Percentiles rank a stretch among this genome's conserved stretches.
Evolutionary conservation across 2,113 vertebrate species (phyloP).

Genomic region (Elgaria multicarinata): DNA sequence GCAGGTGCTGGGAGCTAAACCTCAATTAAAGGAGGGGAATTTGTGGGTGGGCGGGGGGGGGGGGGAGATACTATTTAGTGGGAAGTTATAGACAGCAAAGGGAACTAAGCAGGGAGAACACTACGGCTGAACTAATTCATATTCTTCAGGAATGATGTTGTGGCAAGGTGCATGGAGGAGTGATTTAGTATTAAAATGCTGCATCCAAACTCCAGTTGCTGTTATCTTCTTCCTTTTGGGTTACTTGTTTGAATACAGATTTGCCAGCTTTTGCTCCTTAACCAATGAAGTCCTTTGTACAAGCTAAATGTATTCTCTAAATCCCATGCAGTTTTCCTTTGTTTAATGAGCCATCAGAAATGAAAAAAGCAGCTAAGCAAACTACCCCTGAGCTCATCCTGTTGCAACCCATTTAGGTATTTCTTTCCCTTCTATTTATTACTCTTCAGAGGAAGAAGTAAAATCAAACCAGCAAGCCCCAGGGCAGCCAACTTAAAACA

Average conservation of each 20-base stretch:
- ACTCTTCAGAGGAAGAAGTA: conserved; percentile 12
- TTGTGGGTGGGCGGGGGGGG: background rate
- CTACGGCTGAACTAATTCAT: background rate
- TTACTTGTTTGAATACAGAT: background rate
- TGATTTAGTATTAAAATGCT: background rate
- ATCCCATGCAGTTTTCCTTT: conserved; percentile 47
- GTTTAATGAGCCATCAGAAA: conserved; percentile 22
- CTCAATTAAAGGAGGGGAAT: background rate
- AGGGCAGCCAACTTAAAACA: conserved; percentile 31
- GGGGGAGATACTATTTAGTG: background rate
- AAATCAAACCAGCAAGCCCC: background rate
- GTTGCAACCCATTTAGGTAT: conserved; percentile 43
- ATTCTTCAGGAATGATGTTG: background rate
- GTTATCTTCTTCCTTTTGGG: background rate
- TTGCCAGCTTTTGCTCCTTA: background rate
- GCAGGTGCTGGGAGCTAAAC: background rate
- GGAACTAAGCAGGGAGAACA: background rate
- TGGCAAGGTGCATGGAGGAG: background rate
- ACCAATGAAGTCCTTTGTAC: background rate
- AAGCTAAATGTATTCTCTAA: conserved; percentile 17
- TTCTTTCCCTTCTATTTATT: conserved; percentile 43
- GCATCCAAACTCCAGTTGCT: background rate
- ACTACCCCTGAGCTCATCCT: conserved; percentile 27
- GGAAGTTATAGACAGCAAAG: background rate
- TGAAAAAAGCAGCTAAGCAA: conserved; percentile 18